Percentiles rank a stretch among this genome's conserved stretches.
Conservation (phyloP, 1,140 invertebrate genomes). For the Archivesica marissinica region DNA sequence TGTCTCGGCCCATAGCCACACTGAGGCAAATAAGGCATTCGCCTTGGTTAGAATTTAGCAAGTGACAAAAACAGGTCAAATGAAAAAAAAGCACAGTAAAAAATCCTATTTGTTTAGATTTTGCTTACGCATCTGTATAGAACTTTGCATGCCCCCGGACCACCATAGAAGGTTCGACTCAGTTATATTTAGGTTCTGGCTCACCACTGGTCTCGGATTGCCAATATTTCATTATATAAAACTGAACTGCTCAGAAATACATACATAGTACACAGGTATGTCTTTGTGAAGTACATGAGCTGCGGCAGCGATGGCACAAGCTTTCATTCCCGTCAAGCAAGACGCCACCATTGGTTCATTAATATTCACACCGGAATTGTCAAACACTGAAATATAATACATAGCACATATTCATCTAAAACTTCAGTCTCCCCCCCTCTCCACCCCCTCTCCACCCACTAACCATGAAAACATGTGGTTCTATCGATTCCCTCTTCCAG, state of each 20-base stretch:
- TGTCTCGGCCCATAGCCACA: no score
- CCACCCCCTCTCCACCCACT: no score
- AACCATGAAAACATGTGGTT: no score
- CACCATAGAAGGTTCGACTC: not conserved
- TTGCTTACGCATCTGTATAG: not conserved
- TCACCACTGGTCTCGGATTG: not conserved
- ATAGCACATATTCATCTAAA: no score
- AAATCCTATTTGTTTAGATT: not conserved
- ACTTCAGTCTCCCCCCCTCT: no score
- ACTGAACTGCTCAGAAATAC: slow-evolving; percentile 1
- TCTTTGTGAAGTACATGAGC: slow-evolving; percentile 69
- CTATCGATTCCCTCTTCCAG: no score
- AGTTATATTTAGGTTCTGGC: not conserved
- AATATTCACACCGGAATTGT: slow-evolving; percentile 65
- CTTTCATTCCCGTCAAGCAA: slow-evolving; percentile 71
- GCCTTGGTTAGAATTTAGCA: no score
- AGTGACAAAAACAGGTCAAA: no score
- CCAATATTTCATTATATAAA: not conserved
- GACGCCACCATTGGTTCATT: slow-evolving; percentile 62
- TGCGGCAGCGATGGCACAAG: slow-evolving; percentile 70
- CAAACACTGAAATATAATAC: slow-evolving; percentile 74
- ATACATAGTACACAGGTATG: slow-evolving; percentile 74
- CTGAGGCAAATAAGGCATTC: no score
- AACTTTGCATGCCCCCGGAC: no score
- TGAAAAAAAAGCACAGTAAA: not conserved